Conservation (phyloP, 2,113 vertebrate species). For the Chascanopsetta lugubris region DNA sequence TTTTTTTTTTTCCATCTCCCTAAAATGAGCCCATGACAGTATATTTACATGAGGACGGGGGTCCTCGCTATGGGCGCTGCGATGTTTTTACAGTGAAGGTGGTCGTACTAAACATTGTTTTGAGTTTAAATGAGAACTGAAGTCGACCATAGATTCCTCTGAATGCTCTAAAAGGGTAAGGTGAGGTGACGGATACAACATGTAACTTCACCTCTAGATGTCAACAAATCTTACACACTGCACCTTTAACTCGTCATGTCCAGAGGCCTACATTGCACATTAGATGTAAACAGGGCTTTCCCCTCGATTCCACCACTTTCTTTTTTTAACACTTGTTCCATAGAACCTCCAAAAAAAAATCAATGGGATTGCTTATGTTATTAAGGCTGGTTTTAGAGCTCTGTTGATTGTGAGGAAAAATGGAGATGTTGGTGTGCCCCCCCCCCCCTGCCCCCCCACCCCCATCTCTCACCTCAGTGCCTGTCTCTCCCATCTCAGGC, state of each 20-base stretch:
- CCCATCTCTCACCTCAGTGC: conserved; percentile 44
- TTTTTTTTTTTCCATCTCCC: no score
- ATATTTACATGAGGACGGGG: no score
- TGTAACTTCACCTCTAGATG: no score
- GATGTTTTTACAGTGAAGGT: no score
- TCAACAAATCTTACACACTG: no score
- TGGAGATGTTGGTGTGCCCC: conserved; percentile 65
- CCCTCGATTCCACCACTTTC: conserved; percentile 18
- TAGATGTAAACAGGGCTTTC: conserved; percentile 29
- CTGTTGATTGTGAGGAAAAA: conserved; percentile 46
- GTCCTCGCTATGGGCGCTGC: no score
- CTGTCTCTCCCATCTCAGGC: conserved; percentile 67
- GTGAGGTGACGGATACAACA: no score
- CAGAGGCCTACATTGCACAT: background rate
- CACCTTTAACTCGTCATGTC: background rate
- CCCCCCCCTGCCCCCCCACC: conserved; percentile 28
- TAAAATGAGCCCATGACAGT: no score
- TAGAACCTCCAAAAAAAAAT: conserved; percentile 54
- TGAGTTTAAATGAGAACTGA: no score
- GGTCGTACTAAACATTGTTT: no score
- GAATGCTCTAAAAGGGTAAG: no score
- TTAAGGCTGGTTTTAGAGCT: conserved; percentile 59
- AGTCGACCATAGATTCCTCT: no score
- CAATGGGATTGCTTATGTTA: conserved; percentile 58
- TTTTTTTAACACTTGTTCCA: conserved; percentile 22